A percentile compares a stretch with the other conserved stretches of the same genome.
These are phyloP conservation scores for Bombus confusus DNA, from an alignment of 1,140 invertebrate genomes.

Conservation along the genomic window DNA sequence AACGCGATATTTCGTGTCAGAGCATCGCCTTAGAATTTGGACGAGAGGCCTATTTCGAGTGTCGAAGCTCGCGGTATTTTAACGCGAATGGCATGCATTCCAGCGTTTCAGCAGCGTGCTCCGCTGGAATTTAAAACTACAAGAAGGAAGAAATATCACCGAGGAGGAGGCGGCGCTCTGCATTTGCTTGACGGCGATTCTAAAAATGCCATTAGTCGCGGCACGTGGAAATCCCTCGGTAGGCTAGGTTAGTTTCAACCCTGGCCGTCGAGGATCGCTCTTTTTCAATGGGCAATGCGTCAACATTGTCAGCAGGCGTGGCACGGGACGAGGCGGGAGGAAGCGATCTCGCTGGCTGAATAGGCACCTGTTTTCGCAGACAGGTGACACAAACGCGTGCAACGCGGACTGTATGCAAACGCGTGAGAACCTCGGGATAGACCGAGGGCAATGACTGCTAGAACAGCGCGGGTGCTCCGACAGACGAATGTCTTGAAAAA, in stretches of 20 bases:
- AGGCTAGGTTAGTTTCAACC: background rate
- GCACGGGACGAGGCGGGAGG: constrained; percentile 17
- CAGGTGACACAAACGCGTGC: constrained; percentile 68
- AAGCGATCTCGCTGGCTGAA: constrained; percentile 74
- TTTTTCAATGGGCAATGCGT: constrained; percentile 30
- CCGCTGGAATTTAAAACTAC: background rate
- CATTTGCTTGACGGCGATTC: background rate
- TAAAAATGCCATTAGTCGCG: background rate
- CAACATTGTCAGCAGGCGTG: constrained; percentile 16
- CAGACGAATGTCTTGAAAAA: constrained; percentile 64
- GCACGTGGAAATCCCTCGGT: background rate
- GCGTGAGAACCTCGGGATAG: constrained; percentile 66
- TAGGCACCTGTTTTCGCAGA: constrained; percentile 76
- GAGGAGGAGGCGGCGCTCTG: too few relatives aligned
- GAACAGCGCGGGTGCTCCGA: constrained; percentile 59
- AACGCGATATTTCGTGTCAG: constrained; percentile 39
- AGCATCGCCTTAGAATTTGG: constrained; percentile 1
- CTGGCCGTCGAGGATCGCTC: background rate
- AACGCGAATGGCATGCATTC: background rate
- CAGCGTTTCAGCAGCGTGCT: background rate
- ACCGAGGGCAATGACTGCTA: constrained; percentile 73
- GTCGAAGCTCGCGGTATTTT: background rate
- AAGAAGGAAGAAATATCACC: too few relatives aligned
- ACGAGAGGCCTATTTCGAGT: background rate
- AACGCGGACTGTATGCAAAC: constrained; percentile 51